Base-by-base conservation (phyloP, 2,888 invertebrate genomes). In the Nephrocerus scutellatus region DNA sequence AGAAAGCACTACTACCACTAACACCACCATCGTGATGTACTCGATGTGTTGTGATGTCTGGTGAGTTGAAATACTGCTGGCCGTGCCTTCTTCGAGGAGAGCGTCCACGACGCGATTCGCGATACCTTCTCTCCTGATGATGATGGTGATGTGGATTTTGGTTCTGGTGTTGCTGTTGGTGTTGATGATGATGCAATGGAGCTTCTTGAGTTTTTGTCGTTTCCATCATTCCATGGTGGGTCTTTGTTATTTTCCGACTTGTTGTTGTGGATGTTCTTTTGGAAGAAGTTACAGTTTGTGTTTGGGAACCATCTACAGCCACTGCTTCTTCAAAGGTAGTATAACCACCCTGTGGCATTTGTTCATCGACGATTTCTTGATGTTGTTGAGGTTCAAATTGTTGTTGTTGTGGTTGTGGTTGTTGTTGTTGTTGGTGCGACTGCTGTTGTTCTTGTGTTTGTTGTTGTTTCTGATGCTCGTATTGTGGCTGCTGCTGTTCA, bases 41-140 rank as follows among this genome's bases (percentile, higher is more conserved):
- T n/a, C n/a, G n/a, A n/a, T n/a, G n/a, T n/a, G n/a, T n/a, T n/a
- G n/a, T n/a, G n/a, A n/a, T n/a, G 9, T 14, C n/a, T 4, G 40
- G 30, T 9, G 31, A 45, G 8, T 16, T 12, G 4, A 10, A 7
- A 12, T n/a, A 26, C 7, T 37, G 13, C 15, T 42, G 39, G 15
- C 43, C 25, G 7, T 34, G 41, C 1, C 52, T 53, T 9, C 63
- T 56, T 13, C 61, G 51, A 2, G 63, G 63, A 5, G 63, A 64
- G 31, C 64, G 60, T 18, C 56, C 59, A 13, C 62, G 58, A 20
- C 55, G 55, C 21, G 41, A 43, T 22, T 57, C 55, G 13, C 53
- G 49, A 9, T 54, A 50, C 30, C 41, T 30, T 32, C 35, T 36
- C 18, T 40, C 16, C 22, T 44, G 40, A 14, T 33, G 42, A 22